Evolutionary conservation across 2,888 invertebrate species (phyloP).

Genomic region (Loripinus fragilis): DNA sequence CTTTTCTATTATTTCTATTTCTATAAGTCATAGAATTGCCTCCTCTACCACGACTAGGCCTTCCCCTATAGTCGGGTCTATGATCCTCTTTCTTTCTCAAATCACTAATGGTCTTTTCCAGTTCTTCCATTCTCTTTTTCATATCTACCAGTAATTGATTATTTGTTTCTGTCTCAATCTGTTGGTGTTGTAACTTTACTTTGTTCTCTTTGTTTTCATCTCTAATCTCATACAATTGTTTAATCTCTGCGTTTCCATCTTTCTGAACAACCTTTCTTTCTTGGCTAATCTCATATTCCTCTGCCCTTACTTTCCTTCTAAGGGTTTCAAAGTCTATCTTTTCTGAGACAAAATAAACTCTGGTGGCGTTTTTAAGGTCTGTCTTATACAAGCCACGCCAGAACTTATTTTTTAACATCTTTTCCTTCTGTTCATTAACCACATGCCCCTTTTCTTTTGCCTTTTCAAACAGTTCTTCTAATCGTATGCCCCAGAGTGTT

Average conservation of each 20-base stretch:
- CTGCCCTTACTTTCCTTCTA: constrained; percentile 17
- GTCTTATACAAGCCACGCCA: not conserved
- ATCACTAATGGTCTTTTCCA: not conserved
- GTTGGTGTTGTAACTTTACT: not conserved
- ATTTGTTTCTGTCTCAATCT: not conserved
- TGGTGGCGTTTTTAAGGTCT: constrained; percentile 15
- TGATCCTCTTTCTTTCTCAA: not conserved
- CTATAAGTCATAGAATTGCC: not conserved
- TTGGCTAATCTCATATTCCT: not conserved
- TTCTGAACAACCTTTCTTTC: not conserved
- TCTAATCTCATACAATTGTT: not conserved
- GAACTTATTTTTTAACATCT: not conserved
- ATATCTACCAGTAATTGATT: not conserved
- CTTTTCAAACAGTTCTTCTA: constrained; percentile 7
- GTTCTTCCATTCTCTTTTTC: not conserved
- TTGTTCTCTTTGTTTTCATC: not conserved
- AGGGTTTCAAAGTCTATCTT: constrained; percentile 13
- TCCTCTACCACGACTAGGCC: not conserved
- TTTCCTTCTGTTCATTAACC: not conserved
- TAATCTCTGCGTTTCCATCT: not conserved
- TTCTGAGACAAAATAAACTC: not conserved
- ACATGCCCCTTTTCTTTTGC: constrained; percentile 2
- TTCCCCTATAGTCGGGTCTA: too few relatives aligned
- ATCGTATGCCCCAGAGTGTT: constrained; percentile 19
- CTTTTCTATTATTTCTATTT: not conserved